These are phyloP conservation scores for Rhamnusium bicolor DNA, from an alignment of 2,888 invertebrate genomes.

Conservation along the genomic window DNA sequence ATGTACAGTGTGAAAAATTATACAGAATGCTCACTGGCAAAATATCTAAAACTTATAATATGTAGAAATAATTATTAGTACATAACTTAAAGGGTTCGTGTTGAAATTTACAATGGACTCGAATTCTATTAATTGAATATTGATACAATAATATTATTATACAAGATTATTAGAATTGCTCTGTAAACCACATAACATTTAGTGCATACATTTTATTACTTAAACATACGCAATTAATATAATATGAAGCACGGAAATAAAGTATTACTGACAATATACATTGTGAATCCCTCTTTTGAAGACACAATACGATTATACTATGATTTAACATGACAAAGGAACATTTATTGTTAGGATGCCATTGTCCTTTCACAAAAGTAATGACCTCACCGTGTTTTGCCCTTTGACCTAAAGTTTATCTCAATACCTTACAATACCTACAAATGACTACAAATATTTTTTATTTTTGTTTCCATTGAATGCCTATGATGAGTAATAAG, in stretches of 20 bases:
- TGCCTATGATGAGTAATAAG: conserved; percentile 10
- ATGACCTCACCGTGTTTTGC: conserved; percentile 29
- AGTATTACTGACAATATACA: conserved; percentile 32
- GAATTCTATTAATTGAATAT: not conserved
- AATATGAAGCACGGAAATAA: conserved; percentile 27
- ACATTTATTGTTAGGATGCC: conserved; percentile 33
- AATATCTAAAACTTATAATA: not conserved
- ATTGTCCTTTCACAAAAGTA: conserved; percentile 39
- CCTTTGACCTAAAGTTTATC: conserved; percentile 32
- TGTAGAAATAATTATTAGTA: not conserved
- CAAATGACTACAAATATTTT: conserved; percentile 13
- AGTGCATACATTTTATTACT: not conserved
- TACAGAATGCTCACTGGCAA: not conserved
- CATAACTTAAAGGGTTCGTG: not conserved
- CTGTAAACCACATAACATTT: not conserved
- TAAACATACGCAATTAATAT: conserved; percentile 20
- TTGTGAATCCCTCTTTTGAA: conserved; percentile 7
- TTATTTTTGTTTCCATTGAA: conserved; percentile 20
- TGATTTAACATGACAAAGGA: conserved; percentile 37
- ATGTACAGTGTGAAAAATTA: not conserved
- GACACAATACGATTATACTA: conserved; percentile 29
- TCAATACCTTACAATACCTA: conserved; percentile 26
- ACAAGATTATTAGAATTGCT: not conserved
- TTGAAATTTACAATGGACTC: not conserved
- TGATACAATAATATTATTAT: not conserved